These are phyloP conservation scores for Drosophila kurseongensis DNA, from an alignment of 1,140 invertebrate species.

Conservation along the genomic window DNA sequence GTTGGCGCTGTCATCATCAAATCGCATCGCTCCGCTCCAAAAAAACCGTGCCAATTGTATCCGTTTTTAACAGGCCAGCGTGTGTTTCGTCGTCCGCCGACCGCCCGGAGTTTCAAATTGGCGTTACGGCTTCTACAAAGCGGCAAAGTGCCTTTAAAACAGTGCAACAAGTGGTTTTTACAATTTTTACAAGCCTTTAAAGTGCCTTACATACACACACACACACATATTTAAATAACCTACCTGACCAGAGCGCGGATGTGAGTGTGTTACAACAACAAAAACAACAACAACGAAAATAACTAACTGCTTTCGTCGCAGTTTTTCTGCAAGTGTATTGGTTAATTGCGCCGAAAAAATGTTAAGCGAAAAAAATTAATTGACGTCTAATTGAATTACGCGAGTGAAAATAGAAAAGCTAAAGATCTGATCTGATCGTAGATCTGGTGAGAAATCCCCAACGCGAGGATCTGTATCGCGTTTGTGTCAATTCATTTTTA, in stretches of 20 bases:
- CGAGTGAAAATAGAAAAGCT: conserved; percentile 13
- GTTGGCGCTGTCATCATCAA: conserved; percentile 58
- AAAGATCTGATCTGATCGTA: conserved; percentile 31
- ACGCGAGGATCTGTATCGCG: conserved; percentile 79
- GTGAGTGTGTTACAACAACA: conserved; percentile 26
- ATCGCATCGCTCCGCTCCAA: conserved; percentile 12
- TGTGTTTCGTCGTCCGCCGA: conserved; percentile 40
- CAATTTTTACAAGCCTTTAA: conserved; percentile 40
- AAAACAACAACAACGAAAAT: conserved; percentile 50
- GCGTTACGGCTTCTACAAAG: conserved; percentile 5
- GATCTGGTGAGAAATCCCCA: conserved; percentile 57
- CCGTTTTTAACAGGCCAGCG: conserved; percentile 41
- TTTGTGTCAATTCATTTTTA: conserved; percentile 45
- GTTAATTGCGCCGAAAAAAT: conserved; percentile 76
- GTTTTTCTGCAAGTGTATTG: conserved; percentile 45
- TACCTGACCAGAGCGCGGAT: conserved; percentile 31
- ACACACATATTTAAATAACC: conserved; percentile 16
- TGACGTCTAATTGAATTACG: conserved; percentile 67
- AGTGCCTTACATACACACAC: conserved; percentile 60
- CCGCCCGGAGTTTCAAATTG: conserved; percentile 30
- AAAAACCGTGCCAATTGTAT: conserved; percentile 45
- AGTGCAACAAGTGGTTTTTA: conserved; percentile 71
- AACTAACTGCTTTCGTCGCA: conserved; percentile 59
- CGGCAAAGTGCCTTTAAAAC: conserved; percentile 25
- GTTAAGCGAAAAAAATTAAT: conserved; percentile 52